A percentile compares a stretch with the other conserved stretches of the same genome.
phyloP scores from a whole-genome alignment of 2,113 vertebrate genomes.

The Hydrolagus affinis region DNA sequence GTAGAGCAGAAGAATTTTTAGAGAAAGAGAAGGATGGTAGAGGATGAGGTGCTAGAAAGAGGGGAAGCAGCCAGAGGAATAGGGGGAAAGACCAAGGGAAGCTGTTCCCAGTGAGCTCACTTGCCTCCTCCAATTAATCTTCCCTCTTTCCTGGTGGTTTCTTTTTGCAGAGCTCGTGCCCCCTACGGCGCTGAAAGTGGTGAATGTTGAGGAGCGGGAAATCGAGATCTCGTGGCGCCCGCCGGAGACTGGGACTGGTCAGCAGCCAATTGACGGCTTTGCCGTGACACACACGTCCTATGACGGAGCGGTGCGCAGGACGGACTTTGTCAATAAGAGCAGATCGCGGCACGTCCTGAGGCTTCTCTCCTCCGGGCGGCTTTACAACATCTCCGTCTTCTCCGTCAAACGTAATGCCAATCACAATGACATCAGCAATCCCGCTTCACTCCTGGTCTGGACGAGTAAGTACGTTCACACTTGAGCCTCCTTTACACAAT shows the following conservation, averaged over 20 bases:
- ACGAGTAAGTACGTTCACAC: constrained; percentile 69
- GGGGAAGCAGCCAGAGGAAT: too few species aligned
- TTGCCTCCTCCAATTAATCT: too few species aligned
- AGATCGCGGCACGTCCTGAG: constrained; percentile 73
- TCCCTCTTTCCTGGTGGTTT: not conserved
- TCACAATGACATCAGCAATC: constrained; percentile 85
- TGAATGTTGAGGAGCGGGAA: constrained; percentile 81
- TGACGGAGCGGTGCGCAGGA: constrained; percentile 69
- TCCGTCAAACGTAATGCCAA: constrained; percentile 81
- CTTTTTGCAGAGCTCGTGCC: constrained; percentile 79
- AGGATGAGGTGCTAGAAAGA: too few species aligned
- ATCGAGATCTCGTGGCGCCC: constrained; percentile 85
- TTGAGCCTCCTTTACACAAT: too few species aligned
- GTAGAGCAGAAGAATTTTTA: too few species aligned
- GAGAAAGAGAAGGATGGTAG: too few species aligned
- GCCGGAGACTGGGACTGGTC: constrained; percentile 55
- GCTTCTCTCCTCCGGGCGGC: constrained; percentile 71
- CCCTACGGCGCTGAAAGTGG: constrained; percentile 80
- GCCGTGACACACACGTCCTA: constrained; percentile 77
- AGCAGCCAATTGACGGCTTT: constrained; percentile 76
- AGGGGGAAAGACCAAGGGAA: too few species aligned
- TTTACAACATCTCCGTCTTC: constrained; percentile 94
- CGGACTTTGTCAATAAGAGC: constrained; percentile 78
- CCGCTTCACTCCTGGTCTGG: constrained; percentile 69
- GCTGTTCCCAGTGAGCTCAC: too few species aligned